Percentiles rank a stretch among this genome's conserved stretches.
Conservation (phyloP, 2,888 invertebrate genomes). For the Nephrotoma appendiculata region DNA sequence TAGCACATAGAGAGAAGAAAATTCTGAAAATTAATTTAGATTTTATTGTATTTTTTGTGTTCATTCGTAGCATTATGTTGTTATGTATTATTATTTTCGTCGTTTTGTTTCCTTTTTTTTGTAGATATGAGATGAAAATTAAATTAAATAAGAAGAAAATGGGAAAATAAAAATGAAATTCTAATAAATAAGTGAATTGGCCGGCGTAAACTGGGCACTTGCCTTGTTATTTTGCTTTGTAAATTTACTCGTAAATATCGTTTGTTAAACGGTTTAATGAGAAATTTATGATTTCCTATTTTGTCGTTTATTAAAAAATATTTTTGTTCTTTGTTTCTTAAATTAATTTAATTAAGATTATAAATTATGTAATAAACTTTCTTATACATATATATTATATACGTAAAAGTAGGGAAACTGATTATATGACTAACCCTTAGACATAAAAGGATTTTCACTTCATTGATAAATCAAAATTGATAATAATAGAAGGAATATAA, state of each 20-base stretch:
- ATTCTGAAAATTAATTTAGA: neutral
- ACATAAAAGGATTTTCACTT: neutral
- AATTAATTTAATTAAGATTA: neutral
- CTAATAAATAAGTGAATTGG: neutral
- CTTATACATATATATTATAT: neutral
- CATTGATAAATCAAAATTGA: neutral
- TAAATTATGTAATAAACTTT: neutral
- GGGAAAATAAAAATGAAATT: neutral
- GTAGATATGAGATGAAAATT: neutral
- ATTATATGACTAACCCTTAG: neutral
- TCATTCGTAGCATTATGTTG: neutral
- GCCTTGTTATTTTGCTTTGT: neutral
- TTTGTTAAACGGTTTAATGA: neutral
- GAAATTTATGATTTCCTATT: neutral
- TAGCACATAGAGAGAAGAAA: neutral
- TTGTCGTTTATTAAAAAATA: neutral
- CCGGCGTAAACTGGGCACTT: neutral
- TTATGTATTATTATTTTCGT: neutral
- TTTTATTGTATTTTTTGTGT: neutral
- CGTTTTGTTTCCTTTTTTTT: neutral
- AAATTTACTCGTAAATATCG: neutral
- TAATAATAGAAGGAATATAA: neutral
- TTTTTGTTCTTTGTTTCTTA: neutral
- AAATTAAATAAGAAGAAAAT: neutral
- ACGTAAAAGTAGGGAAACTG: neutral